A percentile compares a stretch with the other conserved stretches of the same genome.
Conservation (phyloP, 2,797 vertebrate species). For the Gallinago solitaria region DNA sequence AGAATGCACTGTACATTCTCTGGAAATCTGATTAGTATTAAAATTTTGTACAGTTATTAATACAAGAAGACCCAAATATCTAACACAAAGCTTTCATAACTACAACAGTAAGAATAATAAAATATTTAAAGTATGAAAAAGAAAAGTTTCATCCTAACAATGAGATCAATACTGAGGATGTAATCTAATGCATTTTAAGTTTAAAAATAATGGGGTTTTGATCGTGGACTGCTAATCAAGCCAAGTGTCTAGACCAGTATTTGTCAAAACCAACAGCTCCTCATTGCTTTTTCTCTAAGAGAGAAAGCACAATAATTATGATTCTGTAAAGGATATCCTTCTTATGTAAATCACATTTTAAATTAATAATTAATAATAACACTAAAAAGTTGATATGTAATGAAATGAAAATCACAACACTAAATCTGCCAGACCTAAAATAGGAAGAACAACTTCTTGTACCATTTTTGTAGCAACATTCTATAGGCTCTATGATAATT, state of each 20-base stretch:
- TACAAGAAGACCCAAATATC: background rate
- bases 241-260: background rate
- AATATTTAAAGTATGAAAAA: background rate
- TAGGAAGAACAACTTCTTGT: background rate
- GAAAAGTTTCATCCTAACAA: background rate
- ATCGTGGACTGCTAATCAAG: background rate
- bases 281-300: background rate
- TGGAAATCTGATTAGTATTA: background rate
- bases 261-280: background rate
- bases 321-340: background rate
- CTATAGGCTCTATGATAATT: background rate
- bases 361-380: background rate
- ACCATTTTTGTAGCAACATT: background rate
- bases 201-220: background rate
- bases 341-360: background rate
- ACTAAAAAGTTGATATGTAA: background rate
- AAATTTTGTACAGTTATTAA: background rate
- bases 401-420: background rate
- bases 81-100: background rate
- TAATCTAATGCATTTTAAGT: background rate
- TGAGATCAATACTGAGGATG: background rate
- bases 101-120: background rate
- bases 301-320: background rate
- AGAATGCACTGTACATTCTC: rapidly evolving
- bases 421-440: background rate